Percentiles rank a stretch among this genome's conserved stretches.
Conservation (phyloP, 2,113 vertebrate genomes). For the Neolamprologus modestus region DNA sequence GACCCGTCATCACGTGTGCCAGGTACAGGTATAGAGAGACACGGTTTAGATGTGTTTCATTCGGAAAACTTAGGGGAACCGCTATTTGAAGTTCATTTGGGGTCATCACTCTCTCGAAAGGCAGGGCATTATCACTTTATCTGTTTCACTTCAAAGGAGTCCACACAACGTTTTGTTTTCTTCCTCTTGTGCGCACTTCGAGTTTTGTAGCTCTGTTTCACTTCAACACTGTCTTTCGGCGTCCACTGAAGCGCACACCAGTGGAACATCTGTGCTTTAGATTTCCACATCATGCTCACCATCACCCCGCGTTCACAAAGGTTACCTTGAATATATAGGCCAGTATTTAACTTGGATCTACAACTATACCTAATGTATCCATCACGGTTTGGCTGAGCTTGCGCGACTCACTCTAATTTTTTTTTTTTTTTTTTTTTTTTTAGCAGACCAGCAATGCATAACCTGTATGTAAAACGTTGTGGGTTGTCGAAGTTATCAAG, state of each 20-base stretch:
- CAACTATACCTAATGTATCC: slow-evolving; percentile 1
- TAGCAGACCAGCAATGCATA: slow-evolving; percentile 59
- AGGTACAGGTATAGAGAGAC: background rate
- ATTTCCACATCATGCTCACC: slow-evolving; percentile 29
- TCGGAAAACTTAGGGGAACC: background rate
- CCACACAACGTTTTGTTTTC: background rate
- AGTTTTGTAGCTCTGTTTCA: background rate
- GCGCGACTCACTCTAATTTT: background rate
- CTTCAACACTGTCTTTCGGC: background rate
- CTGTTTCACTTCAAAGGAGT: background rate
- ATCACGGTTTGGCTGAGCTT: slow-evolving; percentile 3
- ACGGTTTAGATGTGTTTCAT: background rate
- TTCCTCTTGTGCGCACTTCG: background rate
- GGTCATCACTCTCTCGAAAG: background rate
- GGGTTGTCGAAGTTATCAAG: slow-evolving; percentile 98
- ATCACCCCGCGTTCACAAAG: background rate
- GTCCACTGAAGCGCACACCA: background rate
- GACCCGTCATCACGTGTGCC: background rate
- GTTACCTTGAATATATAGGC: background rate
- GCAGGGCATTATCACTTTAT: background rate
- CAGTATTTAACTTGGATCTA: slow-evolving; percentile 20
- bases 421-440: background rate
- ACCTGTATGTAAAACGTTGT: slow-evolving; percentile 80
- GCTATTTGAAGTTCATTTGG: background rate
- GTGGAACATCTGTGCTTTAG: slow-evolving; percentile 43